Evolutionary conservation across 2,888 invertebrate genomes (phyloP).

Genomic region (Conistra vaccinii): DNA sequence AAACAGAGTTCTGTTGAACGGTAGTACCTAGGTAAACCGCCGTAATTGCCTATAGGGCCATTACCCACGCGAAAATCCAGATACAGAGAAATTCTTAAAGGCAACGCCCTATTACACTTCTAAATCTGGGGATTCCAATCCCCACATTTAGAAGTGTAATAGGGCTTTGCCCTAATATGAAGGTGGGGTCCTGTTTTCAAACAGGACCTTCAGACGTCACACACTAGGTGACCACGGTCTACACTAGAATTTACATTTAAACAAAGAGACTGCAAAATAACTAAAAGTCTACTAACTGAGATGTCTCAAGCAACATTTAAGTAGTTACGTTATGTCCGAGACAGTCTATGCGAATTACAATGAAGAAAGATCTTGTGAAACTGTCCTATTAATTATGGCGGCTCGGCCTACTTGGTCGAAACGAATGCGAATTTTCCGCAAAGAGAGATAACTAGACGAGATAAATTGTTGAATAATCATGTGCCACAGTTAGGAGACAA

Average conservation of each 20-base stretch:
- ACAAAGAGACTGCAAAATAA: conserved; percentile 16
- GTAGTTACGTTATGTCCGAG: conserved; percentile 50
- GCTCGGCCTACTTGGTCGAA: conserved; percentile 59
- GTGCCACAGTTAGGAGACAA: background rate
- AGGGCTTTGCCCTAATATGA: no score
- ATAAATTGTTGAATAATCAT: conserved; percentile 38
- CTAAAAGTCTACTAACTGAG: conserved; percentile 38
- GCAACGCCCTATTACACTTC: background rate
- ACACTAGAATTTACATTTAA: background rate
- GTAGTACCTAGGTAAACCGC: no score
- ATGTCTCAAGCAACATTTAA: conserved; percentile 45
- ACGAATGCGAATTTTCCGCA: conserved; percentile 68
- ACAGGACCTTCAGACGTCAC: background rate
- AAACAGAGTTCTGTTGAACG: no score
- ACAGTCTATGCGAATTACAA: conserved; percentile 70
- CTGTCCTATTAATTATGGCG: conserved; percentile 66
- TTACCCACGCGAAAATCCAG: no score
- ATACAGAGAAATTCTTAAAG: background rate
- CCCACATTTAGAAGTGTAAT: no score
- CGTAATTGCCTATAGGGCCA: no score
- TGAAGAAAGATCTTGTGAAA: conserved; percentile 70
- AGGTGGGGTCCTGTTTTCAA: no score
- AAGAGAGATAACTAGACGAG: conserved; percentile 30
- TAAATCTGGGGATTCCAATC: no score
- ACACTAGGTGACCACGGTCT: background rate